A percentile compares a stretch with the other conserved stretches of the same genome.
Evolutionary conservation across 2,113 vertebrate species (phyloP).

Genomic region (Perognathus longimembris): DNA sequence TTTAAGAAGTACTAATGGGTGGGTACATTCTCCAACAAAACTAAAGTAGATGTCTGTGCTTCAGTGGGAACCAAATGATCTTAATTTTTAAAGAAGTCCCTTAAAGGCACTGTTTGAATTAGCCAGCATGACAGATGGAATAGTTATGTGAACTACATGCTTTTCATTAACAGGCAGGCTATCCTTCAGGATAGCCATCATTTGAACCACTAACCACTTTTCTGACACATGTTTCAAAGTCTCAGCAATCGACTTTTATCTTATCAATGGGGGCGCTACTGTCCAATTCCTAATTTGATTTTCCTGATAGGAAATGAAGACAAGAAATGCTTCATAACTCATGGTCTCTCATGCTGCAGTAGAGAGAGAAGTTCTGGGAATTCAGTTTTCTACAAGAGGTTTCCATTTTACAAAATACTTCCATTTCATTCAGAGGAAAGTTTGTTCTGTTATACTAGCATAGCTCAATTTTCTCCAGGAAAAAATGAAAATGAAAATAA

Average conservation of each 20-base stretch:
- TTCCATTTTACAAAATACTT: conserved; percentile 31
- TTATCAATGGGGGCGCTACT: background rate
- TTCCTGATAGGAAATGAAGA: background rate
- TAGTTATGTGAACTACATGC: background rate
- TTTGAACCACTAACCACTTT: background rate
- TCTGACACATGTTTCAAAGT: background rate
- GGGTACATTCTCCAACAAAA: background rate
- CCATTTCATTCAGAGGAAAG: background rate
- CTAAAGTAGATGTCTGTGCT: background rate
- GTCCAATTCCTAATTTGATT: background rate
- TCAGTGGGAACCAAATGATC: background rate
- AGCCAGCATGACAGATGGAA: background rate
- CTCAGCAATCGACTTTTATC: background rate
- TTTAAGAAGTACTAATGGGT: background rate
- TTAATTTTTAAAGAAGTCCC: background rate
- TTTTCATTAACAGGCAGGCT: background rate
- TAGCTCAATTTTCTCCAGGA: background rate
- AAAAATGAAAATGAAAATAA: conserved; percentile 12
- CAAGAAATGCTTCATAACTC: background rate
- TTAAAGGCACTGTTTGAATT: background rate
- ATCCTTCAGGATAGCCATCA: background rate
- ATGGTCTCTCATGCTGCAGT: background rate
- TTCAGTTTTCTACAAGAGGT: background rate
- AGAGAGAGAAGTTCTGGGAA: background rate
- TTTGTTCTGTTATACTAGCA: background rate